Evolutionary conservation across 2,888 invertebrate genomes (phyloP), one percentile per base, ranked within the genome.

Genomic region (Drosophila bunnanda): DNA sequence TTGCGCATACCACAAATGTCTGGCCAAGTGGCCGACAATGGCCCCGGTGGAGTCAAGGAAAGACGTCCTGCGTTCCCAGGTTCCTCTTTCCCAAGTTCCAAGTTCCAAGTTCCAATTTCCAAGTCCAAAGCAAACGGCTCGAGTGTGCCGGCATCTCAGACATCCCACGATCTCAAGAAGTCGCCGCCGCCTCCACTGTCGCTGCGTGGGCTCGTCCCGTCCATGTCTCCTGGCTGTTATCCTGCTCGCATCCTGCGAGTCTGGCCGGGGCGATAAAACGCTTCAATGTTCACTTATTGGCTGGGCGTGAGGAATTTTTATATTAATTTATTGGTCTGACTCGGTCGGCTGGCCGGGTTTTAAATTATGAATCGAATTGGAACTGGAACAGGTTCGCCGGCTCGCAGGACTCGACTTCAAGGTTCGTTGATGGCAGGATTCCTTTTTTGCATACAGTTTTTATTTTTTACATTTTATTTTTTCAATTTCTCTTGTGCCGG

Each of bases 301-400:
- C 89, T 89, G 86, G 90, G 89, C 90, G 89, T 89, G 89, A 90
- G 83, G 89, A 90, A 90, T 90, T 90, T 87, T 87, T 88, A 84
- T 88, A 89, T 90, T 89, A 89, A 89, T 89, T 89, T 89, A 89
- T 88, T 82, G 80, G 82, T 76, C 68, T 75, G 75, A 72, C 76
- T 70, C 77, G 50, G 60, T 34, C 55, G 60, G 48, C 60, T 70
- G 67, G 67, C 70, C 50, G 32, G 50, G 50, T 69, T 76, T 86
- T 87, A 85, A 86, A 86, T 86, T 86, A 86, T 86, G 85, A 86
- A 86, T 85, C 80, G 86, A 75, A 80, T 78, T 79, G 81, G 74
- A 76, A 64, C 55, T 69, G 52, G 55, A 62, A 57, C 44, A 61
- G 77, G 62, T 52, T 52, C 32, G 50, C 30, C 13, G 48, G 44